Conservation (phyloP, 2,113 vertebrate genomes). For the Ceuthmochares aereus region DNA sequence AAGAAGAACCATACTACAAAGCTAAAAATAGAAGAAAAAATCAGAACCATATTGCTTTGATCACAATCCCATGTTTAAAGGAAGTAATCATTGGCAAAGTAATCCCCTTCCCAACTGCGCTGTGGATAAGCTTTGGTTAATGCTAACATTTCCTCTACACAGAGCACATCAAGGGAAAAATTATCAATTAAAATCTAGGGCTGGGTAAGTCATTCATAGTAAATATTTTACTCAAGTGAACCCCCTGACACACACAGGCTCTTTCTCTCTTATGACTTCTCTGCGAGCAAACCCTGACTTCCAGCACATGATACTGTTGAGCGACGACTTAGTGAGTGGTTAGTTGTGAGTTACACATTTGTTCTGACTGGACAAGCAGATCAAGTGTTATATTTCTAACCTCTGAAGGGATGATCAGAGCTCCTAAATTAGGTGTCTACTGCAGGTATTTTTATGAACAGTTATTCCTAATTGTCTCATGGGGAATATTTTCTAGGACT, state of each 20-base stretch:
- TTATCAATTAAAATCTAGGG: constrained; percentile 44
- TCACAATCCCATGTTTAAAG: constrained; percentile 39
- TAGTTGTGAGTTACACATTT: not conserved
- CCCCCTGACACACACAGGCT: not conserved
- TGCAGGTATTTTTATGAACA: not conserved
- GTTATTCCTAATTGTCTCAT: not conserved
- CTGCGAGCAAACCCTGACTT: not conserved
- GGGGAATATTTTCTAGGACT: not conserved
- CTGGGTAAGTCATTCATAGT: constrained; percentile 16
- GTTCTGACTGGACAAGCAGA: not conserved
- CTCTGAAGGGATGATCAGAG: not conserved
- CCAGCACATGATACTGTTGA: not conserved
- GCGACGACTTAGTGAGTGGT: fast-evolving
- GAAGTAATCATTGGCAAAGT: constrained; percentile 55
- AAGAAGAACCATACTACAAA: constrained; percentile 16
- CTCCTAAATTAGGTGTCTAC: constrained; percentile 2
- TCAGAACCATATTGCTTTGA: constrained; percentile 49
- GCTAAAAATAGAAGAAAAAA: constrained; percentile 35
- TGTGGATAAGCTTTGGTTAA: constrained; percentile 52
- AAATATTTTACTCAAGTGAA: constrained; percentile 12
- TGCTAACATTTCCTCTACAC: constrained; percentile 12
- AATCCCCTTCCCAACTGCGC: constrained; percentile 31
- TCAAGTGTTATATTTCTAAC: not conserved
- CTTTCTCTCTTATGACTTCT: not conserved
- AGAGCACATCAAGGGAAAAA: constrained; percentile 45